Conservation (phyloP, 2,113 vertebrate genomes). For the Nesogale talazaci region DNA sequence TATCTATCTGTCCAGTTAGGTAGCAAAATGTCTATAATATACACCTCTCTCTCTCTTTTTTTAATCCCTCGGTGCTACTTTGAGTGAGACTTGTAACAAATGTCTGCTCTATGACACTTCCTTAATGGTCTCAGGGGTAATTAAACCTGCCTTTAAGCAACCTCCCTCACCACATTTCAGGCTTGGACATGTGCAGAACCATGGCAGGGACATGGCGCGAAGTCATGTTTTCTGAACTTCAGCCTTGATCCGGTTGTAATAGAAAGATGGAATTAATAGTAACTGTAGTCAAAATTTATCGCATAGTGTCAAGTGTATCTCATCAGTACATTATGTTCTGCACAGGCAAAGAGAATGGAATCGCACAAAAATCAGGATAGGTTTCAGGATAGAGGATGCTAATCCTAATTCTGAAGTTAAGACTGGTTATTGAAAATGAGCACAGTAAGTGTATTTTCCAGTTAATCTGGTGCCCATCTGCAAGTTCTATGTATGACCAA, state of each 20-base stretch:
- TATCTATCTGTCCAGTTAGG: conserved; percentile 38
- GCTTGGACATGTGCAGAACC: conserved; percentile 50
- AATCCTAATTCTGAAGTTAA: conserved; percentile 54
- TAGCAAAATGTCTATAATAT: conserved; percentile 38
- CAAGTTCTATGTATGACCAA: not conserved
- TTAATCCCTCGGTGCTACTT: conserved; percentile 46
- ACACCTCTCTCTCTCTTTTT: not conserved
- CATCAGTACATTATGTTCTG: conserved; percentile 81
- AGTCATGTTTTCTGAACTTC: conserved; percentile 46
- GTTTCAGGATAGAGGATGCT: conserved; percentile 68
- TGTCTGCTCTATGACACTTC: not conserved
- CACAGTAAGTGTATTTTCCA: not conserved
- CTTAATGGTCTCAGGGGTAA: conserved; percentile 62
- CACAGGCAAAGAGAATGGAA: conserved; percentile 69
- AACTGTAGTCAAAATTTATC: conserved; percentile 86
- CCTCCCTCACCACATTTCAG: not conserved
- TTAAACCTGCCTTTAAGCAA: conserved; percentile 67
- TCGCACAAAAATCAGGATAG: conserved; percentile 71
- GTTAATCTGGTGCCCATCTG: not conserved
- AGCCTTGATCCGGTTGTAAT: conserved; percentile 74
- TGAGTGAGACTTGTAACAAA: conserved; percentile 55
- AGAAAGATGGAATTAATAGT: conserved; percentile 74
- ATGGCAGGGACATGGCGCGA: not conserved
- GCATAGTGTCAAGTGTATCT: conserved; percentile 74
- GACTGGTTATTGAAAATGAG: conserved; percentile 41